Evolutionary conservation across 2,888 invertebrate species (phyloP).

Genomic region (Ceriagrion tenellum): DNA sequence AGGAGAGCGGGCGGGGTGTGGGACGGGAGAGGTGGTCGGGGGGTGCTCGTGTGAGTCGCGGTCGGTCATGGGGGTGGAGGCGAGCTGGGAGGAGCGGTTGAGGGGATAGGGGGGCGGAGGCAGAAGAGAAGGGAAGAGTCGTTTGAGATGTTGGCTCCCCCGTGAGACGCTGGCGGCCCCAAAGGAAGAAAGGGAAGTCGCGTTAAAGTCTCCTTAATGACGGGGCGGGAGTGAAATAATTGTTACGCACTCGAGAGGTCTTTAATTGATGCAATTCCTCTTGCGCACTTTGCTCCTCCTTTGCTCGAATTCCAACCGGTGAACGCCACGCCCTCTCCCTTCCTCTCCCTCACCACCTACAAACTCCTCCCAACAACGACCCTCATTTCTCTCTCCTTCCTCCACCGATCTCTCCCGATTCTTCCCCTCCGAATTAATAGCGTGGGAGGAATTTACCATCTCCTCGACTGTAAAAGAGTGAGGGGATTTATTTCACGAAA

Average conservation of each 20-base stretch:
- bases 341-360: background rate
- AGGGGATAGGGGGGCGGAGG: background rate
- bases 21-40: too few species aligned
- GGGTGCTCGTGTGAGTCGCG: too few species aligned
- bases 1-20: background rate
- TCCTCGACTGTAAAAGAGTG: background rate
- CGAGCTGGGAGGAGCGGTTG: background rate
- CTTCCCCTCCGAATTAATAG: background rate
- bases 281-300: constrained; percentile 3
- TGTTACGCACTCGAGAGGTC: constrained; percentile 10
- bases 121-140: background rate
- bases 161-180: background rate
- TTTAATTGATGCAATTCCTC: constrained; percentile 47
- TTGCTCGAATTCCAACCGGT: background rate
- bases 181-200: constrained; percentile 15
- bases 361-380: too few species aligned
- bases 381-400: background rate
- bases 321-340: background rate
- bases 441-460: background rate
- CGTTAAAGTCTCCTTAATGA: constrained; percentile 59
- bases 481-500: background rate
- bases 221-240: constrained; percentile 52
- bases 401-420: background rate
- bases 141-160: background rate
- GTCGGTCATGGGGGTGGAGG: background rate